phyloP scores from a whole-genome alignment of 1,140 invertebrate species.

The Drosophila sucinea region DNA sequence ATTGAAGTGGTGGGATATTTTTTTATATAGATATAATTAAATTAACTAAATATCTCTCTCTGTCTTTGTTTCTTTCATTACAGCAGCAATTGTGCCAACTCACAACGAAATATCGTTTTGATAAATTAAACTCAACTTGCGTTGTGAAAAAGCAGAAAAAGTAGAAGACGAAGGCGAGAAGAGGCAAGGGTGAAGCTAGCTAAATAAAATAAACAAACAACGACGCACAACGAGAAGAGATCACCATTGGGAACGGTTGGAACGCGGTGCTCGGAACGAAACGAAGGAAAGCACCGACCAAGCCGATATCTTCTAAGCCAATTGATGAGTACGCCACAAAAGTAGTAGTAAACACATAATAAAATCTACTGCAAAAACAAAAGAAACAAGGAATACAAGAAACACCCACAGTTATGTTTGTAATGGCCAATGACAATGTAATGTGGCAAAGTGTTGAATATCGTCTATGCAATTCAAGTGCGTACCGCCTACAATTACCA shows the following conservation, averaged over 20 bases:
- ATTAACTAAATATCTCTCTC: neutral
- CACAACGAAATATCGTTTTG: slow-evolving; percentile 55
- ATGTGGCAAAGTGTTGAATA: slow-evolving; percentile 80
- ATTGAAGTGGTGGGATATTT: no score
- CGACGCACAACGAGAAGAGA: slow-evolving; percentile 39
- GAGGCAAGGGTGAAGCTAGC: neutral
- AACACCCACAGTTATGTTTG: slow-evolving; percentile 78
- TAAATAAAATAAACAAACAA: slow-evolving; percentile 28
- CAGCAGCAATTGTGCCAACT: slow-evolving; percentile 46
- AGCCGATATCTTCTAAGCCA: neutral
- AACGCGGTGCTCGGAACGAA: neutral
- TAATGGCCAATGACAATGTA: slow-evolving; percentile 82
- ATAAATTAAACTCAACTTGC: slow-evolving; percentile 34
- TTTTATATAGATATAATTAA: neutral
- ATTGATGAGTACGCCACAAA: slow-evolving; percentile 10
- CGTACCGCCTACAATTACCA: slow-evolving; percentile 57
- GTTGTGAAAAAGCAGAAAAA: slow-evolving; percentile 30
- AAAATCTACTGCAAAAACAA: slow-evolving; percentile 12
- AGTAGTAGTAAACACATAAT: slow-evolving; percentile 25
- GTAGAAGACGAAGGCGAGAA: neutral
- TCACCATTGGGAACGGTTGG: neutral
- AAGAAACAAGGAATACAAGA: slow-evolving; percentile 28
- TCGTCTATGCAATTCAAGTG: slow-evolving; percentile 75
- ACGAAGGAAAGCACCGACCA: slow-evolving; percentile 19
- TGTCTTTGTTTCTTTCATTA: slow-evolving; percentile 27